Evolutionary conservation across 2,888 invertebrate species (phyloP).

Genomic region (Hipparchia semele): DNA sequence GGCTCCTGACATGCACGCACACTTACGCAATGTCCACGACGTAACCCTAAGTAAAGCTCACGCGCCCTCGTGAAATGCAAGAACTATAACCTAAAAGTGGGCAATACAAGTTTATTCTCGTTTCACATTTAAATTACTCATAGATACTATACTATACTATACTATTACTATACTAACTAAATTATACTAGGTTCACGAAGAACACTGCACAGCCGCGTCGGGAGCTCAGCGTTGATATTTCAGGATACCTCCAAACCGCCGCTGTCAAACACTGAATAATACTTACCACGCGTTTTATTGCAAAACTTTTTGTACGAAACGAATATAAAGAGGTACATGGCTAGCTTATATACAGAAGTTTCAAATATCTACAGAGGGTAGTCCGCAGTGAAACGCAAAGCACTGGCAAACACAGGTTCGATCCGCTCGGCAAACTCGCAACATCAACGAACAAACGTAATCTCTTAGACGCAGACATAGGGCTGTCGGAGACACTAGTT

Average conservation of each 20-base stretch:
- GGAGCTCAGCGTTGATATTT: constrained; percentile 8
- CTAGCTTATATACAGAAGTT: constrained; percentile 5
- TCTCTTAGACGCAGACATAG: constrained; percentile 46
- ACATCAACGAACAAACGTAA: constrained; percentile 53
- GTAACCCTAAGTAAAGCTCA: too few relatives aligned
- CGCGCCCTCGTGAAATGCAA: too few relatives aligned
- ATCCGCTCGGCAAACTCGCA: constrained; percentile 70
- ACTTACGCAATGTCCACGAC: too few relatives aligned
- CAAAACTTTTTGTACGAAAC: background rate
- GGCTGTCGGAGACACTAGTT: constrained; percentile 67
- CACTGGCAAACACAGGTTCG: constrained; percentile 62
- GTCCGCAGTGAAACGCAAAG: constrained; percentile 17
- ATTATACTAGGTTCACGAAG: constrained; percentile 14
- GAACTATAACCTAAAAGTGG: too few relatives aligned
- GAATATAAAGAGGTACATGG: constrained; percentile 11
- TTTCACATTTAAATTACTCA: too few relatives aligned
- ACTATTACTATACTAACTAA: background rate
- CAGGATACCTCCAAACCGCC: constrained; percentile 13
- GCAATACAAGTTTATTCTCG: too few relatives aligned
- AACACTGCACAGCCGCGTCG: constrained; percentile 28
- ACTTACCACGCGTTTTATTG: constrained; percentile 19
- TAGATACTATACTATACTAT: too few relatives aligned
- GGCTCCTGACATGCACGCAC: too few relatives aligned
- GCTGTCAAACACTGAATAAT: constrained; percentile 13
- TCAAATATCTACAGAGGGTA: constrained; percentile 11